phyloP scores from a whole-genome alignment of 1,140 invertebrate species.

The Drosophila tristis region DNA sequence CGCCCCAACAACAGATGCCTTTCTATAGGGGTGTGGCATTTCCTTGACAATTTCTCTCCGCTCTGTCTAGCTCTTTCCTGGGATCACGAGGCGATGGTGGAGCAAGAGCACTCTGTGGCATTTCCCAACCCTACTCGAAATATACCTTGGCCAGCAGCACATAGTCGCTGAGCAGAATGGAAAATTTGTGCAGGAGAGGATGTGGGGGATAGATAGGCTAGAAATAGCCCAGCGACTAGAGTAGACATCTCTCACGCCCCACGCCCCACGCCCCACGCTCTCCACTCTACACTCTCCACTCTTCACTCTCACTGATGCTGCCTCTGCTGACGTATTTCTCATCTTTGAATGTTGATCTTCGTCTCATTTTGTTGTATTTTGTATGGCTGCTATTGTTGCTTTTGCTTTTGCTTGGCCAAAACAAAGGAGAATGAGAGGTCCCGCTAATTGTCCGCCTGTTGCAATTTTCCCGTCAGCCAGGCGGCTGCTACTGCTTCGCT shows the following conservation, averaged over 20 bases:
- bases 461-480: slow-evolving; percentile 36
- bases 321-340: slow-evolving; percentile 37
- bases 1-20: slow-evolving; percentile 14
- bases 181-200: slow-evolving; percentile 1
- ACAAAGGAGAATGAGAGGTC: slow-evolving; percentile 35
- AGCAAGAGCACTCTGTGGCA: no score
- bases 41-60: slow-evolving; percentile 30
- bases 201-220: neutral
- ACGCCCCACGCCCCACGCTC: no score
- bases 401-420: slow-evolving; percentile 27
- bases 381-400: slow-evolving; percentile 8
- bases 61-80: slow-evolving; percentile 2
- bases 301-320: slow-evolving; percentile 10
- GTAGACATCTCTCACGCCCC: neutral
- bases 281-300: neutral
- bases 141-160: no score
- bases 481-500: neutral
- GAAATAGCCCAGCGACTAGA: neutral
- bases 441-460: slow-evolving; percentile 51
- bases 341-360: slow-evolving; percentile 38
- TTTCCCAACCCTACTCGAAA: no score
- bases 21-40: no score
- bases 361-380: slow-evolving; percentile 8
- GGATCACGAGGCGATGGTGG: no score
- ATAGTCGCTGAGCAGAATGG: no score